These are phyloP conservation scores for Trididemnum miniatum DNA, from an alignment of 23 tunicate genomes.

Conservation along the genomic window DNA sequence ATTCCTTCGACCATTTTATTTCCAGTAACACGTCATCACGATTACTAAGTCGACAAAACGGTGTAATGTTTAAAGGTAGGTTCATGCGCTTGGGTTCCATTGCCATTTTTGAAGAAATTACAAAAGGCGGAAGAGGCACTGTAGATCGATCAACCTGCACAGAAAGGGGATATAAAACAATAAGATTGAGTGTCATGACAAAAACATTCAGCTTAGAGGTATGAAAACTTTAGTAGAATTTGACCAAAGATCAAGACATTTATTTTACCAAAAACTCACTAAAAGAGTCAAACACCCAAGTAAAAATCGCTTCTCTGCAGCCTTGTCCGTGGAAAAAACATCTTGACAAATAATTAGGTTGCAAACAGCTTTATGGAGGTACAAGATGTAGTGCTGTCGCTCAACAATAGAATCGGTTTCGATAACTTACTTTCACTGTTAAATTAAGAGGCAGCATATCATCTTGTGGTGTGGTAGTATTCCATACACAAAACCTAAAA, in stretches of 20 bases:
- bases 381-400: no score
- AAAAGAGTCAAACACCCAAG: no score
- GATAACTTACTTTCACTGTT: conserved; percentile 28
- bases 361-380: no score
- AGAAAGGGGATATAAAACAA: no score
- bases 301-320: no score
- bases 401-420: no score
- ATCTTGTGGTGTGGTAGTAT: conserved; percentile 34
- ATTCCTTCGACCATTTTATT: conserved; percentile 42
- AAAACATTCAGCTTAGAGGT: no score
- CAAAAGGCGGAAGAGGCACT: conserved; percentile 55
- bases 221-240: no score
- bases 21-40: conserved; percentile 4
- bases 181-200: no score
- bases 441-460: conserved; percentile 58
- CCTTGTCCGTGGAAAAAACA: no score
- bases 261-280: no score
- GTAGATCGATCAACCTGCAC: conserved; percentile 38
- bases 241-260: not conserved
- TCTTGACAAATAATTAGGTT: no score
- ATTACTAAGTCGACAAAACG: conserved; percentile 9
- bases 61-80: conserved; percentile 65
- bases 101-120: conserved; percentile 56
- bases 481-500: conserved; percentile 60
- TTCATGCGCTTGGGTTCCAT: conserved; percentile 68